Base-by-base conservation (phyloP, 2,113 vertebrate species). In the Rhodinocichla rosea region DNA sequence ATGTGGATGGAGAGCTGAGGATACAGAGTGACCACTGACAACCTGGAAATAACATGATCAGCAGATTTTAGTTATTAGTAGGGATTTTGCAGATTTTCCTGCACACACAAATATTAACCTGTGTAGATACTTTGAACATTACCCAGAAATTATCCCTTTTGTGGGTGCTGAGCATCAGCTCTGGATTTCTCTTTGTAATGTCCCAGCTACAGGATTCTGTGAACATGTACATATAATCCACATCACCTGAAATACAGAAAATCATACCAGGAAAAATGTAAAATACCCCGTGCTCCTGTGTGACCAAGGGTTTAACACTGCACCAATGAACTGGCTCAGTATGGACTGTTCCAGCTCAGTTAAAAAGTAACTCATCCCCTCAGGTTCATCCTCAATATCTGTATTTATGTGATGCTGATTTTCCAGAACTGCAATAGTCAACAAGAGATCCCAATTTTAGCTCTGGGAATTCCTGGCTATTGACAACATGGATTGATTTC, bases 261-360 rank as follows among this genome's bases (percentile, higher is more conserved):
- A 23, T 2, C 11, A 1, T 4, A 57, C 23, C 10, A 26, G 35
- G 21, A 63, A 68, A 67, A 35, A 11, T 7, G 28, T 16, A 19
- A 52, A 69, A 16, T 7, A 37, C 4, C 1, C 0, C 2, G 1
- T 2, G 11, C 13, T 22, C 37, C 40, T 30, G 49, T 2, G 4
- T 35, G 52, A 26, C 52, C 60, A 8, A 30, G 50, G 15, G 21
- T 64, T 69, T 49, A 15, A 17, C 13, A 0, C 6, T 10, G 11
- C 8, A 14, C 56, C 50, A 6, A 2, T 18, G n/a, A 50, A 35
- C 17, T 56, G 75, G 21, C 35, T 32, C 23, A 32, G 26, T 15
- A 1, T 8, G 9, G 28, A 23, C 14, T 59, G 23, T 6, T 40
- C 68, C 55, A n/a, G 4, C 35, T 75, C 13, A 1, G 3, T 21